These are phyloP conservation scores for Caradrina kadenii DNA, from an alignment of 2,888 invertebrate genomes.

Conservation along the genomic window DNA sequence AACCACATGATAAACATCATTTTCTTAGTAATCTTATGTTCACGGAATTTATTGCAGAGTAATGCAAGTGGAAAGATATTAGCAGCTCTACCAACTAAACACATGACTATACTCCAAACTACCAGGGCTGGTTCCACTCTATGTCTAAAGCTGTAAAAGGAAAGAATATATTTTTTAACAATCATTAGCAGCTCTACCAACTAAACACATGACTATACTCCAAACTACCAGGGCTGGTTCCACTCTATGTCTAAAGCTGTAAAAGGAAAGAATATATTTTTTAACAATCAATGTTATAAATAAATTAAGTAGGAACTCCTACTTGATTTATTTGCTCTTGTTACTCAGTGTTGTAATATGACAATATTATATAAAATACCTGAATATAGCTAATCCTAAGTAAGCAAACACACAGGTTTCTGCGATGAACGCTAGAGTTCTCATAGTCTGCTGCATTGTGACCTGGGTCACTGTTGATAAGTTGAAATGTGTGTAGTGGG, in stretches of 20 bases:
- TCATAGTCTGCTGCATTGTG: constrained; percentile 99
- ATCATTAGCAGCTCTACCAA: constrained; percentile 98
- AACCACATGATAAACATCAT: constrained; percentile 99
- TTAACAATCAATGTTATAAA: no score
- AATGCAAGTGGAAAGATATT: constrained; percentile 99
- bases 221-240: constrained; percentile 98
- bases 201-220: constrained; percentile 97
- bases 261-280: constrained; percentile 72
- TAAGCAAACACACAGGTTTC: constrained; percentile 99
- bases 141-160: constrained; percentile 96
- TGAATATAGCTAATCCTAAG: constrained; percentile 96
- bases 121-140: constrained; percentile 97
- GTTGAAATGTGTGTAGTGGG: constrained; percentile 99
- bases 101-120: constrained; percentile 98
- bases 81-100: constrained; percentile 97
- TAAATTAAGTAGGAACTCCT: not conserved
- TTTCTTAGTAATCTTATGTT: constrained; percentile 99
- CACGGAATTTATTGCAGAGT: constrained; percentile 98
- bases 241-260: constrained; percentile 98
- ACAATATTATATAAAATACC: constrained; percentile 69
- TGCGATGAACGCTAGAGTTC: constrained; percentile 98
- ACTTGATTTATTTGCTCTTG: not conserved
- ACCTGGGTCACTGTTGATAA: constrained; percentile 99
- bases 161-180: constrained; percentile 7
- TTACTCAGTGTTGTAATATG: not conserved